Conservation (phyloP, 92 coral and sea anemone genomes). For the Siderastrea radians region DNA sequence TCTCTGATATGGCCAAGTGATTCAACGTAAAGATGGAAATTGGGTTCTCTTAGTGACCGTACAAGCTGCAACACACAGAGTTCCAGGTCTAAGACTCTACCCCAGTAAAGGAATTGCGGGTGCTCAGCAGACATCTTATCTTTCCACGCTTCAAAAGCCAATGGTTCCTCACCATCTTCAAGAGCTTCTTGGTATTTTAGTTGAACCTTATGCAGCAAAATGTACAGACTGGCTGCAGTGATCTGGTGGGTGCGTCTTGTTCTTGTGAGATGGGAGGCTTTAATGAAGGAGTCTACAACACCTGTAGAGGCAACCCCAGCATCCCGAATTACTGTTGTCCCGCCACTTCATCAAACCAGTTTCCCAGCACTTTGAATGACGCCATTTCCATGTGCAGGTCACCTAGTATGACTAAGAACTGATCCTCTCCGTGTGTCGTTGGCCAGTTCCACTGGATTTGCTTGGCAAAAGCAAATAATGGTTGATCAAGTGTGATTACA, state of each 20-base stretch:
- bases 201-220: background rate
- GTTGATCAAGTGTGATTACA: conserved; percentile 57
- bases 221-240: conserved; percentile 18
- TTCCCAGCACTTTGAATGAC: conserved; percentile 52
- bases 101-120: conserved; percentile 73
- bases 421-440: conserved; percentile 56
- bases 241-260: conserved; percentile 50
- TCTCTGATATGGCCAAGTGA: conserved; percentile 55
- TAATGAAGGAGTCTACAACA: conserved; percentile 41
- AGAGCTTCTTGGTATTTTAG: background rate
- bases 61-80: conserved; percentile 61
- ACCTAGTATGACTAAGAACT: conserved; percentile 55
- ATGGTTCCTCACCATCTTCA: background rate
- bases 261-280: conserved; percentile 25
- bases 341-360: conserved; percentile 60
- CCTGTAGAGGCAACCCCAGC: conserved; percentile 47
- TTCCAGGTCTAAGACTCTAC: conserved; percentile 49
- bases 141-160: conserved; percentile 51
- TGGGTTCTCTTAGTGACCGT: conserved; percentile 40
- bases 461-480: conserved; percentile 64
- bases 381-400: conserved; percentile 68
- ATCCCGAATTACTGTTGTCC: conserved; percentile 35
- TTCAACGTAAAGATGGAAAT: conserved; percentile 46
- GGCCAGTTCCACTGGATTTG: conserved; percentile 57
- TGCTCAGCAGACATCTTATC: conserved; percentile 25